These are phyloP conservation scores for Ashinkailepas kermadecensis DNA, from an alignment of 2,888 invertebrate species.

Conservation along the genomic window DNA sequence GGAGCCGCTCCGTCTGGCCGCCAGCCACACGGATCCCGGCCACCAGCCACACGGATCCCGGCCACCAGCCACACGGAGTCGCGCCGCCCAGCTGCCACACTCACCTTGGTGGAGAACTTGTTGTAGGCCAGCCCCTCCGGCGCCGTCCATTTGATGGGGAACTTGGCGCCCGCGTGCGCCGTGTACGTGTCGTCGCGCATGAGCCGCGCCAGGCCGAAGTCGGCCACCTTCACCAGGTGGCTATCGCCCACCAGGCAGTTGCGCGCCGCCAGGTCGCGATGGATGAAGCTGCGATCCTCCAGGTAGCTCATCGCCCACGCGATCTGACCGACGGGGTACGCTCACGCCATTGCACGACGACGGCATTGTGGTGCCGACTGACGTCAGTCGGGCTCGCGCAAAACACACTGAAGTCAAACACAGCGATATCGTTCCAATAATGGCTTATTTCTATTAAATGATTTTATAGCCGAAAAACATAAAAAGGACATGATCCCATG, in stretches of 20 bases:
- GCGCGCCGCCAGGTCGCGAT: conserved; percentile 95
- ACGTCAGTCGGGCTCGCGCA: too few relatives aligned
- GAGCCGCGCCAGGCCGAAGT: conserved; percentile 93
- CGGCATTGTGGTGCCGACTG: too few relatives aligned
- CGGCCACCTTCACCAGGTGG: conserved; percentile 96
- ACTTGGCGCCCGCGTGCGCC: conserved; percentile 97
- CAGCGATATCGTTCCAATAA: too few relatives aligned
- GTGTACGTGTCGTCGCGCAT: conserved; percentile 99
- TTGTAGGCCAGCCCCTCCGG: conserved; percentile 94
- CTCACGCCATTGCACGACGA: too few relatives aligned
- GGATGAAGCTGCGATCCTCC: conserved; percentile 91
- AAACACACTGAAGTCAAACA: too few relatives aligned
- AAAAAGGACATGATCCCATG: too few relatives aligned
- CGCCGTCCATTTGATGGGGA: conserved; percentile 99
- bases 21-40: too few relatives aligned
- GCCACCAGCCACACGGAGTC: background rate
- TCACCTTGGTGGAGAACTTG: conserved; percentile 78
- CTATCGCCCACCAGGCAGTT: conserved; percentile 97
- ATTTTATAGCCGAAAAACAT: too few relatives aligned
- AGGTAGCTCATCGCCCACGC: conserved; percentile 98
- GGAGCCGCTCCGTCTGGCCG: too few relatives aligned
- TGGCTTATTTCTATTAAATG: too few relatives aligned
- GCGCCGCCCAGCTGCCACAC: background rate
- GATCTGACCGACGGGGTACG: conserved; percentile 64
- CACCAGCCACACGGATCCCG: too few relatives aligned